Evolutionary conservation across 2,888 invertebrate genomes (phyloP).

Genomic region (Baccha elongata): DNA sequence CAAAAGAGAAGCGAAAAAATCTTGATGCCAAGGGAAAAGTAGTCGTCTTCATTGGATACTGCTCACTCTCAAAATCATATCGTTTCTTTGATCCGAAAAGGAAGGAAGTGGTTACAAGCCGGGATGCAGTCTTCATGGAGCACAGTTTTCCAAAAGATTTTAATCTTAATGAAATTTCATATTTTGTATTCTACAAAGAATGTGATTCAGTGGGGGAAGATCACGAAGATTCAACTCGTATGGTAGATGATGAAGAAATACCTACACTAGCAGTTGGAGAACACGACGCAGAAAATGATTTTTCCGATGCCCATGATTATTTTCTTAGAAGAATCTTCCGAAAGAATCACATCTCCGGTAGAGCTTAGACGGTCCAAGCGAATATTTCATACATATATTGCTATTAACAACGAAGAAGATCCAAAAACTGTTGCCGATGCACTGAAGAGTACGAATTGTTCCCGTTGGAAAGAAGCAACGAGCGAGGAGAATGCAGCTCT

Average conservation of each 20-base stretch:
- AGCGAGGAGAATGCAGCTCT: not conserved
- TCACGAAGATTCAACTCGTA: not conserved
- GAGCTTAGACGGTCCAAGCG: no score
- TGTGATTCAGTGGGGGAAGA: constrained; percentile 1
- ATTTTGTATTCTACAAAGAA: not conserved
- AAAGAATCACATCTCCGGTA: no score
- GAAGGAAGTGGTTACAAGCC: no score
- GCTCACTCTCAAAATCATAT: not conserved
- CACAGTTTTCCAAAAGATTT: not conserved
- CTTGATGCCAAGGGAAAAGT: not conserved
- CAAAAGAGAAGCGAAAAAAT: not conserved
- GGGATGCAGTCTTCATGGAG: no score
- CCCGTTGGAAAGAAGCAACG: not conserved
- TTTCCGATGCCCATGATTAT: not conserved
- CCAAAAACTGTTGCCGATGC: not conserved
- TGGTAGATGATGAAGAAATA: not conserved
- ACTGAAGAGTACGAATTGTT: not conserved
- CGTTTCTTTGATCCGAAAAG: no score
- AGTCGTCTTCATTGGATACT: not conserved
- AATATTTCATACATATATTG: no score
- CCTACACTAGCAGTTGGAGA: not conserved
- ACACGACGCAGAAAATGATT: not conserved
- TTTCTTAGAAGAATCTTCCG: no score
- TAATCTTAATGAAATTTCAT: not conserved
- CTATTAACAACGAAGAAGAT: not conserved